These are phyloP conservation scores for Stegodyphus dumicola DNA, from an alignment of 1,140 invertebrate species.

Conservation along the genomic window DNA sequence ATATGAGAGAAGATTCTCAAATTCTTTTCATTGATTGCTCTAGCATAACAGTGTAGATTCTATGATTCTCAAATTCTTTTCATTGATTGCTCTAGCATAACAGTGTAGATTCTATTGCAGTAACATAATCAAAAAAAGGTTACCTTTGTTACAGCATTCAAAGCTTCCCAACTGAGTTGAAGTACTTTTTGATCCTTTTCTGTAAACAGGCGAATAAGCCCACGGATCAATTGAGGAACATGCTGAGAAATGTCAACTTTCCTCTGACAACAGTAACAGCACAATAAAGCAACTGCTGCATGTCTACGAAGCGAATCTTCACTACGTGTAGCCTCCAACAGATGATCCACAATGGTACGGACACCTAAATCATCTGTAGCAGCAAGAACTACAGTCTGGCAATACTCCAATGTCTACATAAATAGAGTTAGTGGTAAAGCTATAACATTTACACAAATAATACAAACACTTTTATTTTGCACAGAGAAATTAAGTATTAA, in stretches of 20 bases:
- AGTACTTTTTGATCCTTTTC: conserved; percentile 84
- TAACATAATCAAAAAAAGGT: not conserved
- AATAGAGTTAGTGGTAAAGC: not conserved
- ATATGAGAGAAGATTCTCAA: too few species aligned
- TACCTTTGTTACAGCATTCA: conserved; percentile 89
- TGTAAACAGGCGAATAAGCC: conserved; percentile 86
- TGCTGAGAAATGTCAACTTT: conserved; percentile 82
- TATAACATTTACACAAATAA: too few species aligned
- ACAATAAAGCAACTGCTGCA: conserved; percentile 87
- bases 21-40: too few species aligned
- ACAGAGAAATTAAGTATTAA: too few species aligned
- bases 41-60: too few species aligned
- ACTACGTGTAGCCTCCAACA: conserved; percentile 83
- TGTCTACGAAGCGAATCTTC: conserved; percentile 73
- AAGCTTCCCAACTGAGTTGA: conserved; percentile 87
- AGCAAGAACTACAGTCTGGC: conserved; percentile 91
- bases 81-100: too few species aligned
- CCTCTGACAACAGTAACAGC: conserved; percentile 89
- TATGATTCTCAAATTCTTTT: too few species aligned
- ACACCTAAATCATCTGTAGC: conserved; percentile 89
- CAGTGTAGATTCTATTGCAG: too few species aligned
- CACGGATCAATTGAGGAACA: conserved; percentile 87
- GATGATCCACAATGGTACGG: conserved; percentile 87
- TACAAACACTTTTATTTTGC: too few species aligned
- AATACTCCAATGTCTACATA: conserved; percentile 85